Conservation (phyloP, 2,888 invertebrate species). For the Liopterus haemorrhoidalis region DNA sequence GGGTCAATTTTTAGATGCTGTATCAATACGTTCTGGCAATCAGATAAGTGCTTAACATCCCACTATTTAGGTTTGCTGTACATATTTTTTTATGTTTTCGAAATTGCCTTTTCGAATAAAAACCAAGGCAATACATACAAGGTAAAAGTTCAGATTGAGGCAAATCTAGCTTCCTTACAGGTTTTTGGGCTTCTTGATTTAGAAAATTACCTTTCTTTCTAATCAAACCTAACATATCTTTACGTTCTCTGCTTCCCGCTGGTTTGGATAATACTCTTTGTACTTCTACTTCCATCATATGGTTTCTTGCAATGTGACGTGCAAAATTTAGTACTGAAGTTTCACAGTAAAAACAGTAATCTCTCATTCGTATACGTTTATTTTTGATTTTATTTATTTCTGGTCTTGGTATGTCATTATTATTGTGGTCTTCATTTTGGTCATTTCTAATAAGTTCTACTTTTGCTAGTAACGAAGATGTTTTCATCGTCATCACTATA, state of each 20-base stretch:
- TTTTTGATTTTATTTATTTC: too few relatives aligned
- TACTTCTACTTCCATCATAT: constrained; percentile 9
- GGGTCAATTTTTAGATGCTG: constrained; percentile 24
- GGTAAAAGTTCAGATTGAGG: constrained; percentile 3
- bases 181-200: constrained; percentile 8
- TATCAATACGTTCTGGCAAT: constrained; percentile 16
- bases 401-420: too few relatives aligned
- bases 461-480: too few relatives aligned
- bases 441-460: too few relatives aligned
- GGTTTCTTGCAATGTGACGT: constrained; percentile 10
- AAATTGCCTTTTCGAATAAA: constrained; percentile 21
- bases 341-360: constrained; percentile 15
- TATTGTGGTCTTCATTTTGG: too few relatives aligned
- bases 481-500: too few relatives aligned
- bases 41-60: constrained; percentile 21
- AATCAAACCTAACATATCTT: constrained; percentile 11
- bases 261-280: constrained; percentile 8
- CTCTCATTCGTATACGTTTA: too few relatives aligned
- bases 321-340: constrained; percentile 10
- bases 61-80: constrained; percentile 3
- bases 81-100: constrained; percentile 10
- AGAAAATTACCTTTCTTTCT: constrained; percentile 29
- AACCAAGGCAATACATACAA: constrained; percentile 15
- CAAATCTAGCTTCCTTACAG: background rate
- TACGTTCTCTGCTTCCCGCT: constrained; percentile 1